These are phyloP conservation scores for Actinia equina DNA, from an alignment of 64 coral and sea anemone genomes.

Conservation along the genomic window DNA sequence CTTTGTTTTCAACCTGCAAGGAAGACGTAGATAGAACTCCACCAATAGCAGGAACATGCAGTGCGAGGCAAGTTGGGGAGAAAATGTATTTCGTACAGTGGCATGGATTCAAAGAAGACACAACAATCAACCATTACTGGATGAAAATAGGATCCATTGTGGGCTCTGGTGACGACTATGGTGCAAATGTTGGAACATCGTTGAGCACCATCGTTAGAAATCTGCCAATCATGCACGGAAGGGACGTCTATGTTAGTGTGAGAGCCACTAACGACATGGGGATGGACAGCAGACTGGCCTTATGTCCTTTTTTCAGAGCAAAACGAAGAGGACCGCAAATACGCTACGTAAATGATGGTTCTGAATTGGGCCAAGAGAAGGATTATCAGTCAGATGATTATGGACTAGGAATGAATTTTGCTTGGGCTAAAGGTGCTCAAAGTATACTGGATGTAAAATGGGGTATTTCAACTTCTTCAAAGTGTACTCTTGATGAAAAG, in stretches of 20 bases:
- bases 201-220: conserved; percentile 58
- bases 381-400: conserved; percentile 78
- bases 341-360: conserved; percentile 79
- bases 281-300: conserved; percentile 64
- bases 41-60: conserved; percentile 64
- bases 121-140: conserved; percentile 62
- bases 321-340: conserved; percentile 75
- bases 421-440: conserved; percentile 17
- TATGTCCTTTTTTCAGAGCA: conserved; percentile 71
- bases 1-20: conserved; percentile 74
- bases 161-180: conserved; percentile 89
- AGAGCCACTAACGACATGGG: conserved; percentile 81
- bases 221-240: conserved; percentile 87
- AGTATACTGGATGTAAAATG: conserved; percentile 64
- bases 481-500: conserved; percentile 65
- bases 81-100: conserved; percentile 84
- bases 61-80: conserved; percentile 75
- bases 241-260: conserved; percentile 75
- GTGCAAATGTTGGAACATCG: conserved; percentile 47
- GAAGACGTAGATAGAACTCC: conserved; percentile 75
- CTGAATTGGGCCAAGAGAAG: conserved; percentile 40
- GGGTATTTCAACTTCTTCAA: conserved; percentile 68
- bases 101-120: conserved; percentile 88
- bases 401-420: conserved; percentile 75
- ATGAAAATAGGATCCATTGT: conserved; percentile 84